Evolutionary conservation across 2,888 invertebrate genomes (phyloP).

Genomic region (Agelastica alni): DNA sequence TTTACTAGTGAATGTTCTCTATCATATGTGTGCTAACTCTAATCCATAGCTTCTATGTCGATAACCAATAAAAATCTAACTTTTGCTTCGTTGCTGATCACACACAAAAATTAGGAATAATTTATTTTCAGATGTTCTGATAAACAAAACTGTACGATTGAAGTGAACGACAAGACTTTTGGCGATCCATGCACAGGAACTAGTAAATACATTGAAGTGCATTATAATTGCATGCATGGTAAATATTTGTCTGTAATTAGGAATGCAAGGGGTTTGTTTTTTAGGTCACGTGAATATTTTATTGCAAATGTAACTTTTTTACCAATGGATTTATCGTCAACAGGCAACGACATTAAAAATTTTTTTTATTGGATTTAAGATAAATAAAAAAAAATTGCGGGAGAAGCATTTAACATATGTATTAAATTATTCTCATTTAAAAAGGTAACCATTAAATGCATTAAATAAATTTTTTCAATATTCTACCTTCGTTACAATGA

Average conservation of each 20-base stretch:
- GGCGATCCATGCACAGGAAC: conserved; percentile 66
- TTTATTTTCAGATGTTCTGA: conserved; percentile 54
- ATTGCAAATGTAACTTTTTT: not conserved
- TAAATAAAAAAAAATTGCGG: too few species aligned
- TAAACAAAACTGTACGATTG: conserved; percentile 48
- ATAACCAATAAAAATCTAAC: conserved; percentile 14
- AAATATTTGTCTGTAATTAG: conserved; percentile 38
- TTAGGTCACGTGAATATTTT: conserved; percentile 1
- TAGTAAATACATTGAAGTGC: conserved; percentile 65
- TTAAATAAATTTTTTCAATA: too few species aligned
- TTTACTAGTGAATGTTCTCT: too few species aligned
- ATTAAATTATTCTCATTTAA: too few species aligned
- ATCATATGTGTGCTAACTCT: too few species aligned
- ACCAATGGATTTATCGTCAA: too few species aligned
- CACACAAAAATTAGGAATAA: conserved; percentile 16
- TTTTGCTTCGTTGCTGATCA: conserved; percentile 7
- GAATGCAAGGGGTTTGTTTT: conserved; percentile 8
- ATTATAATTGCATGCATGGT: conserved; percentile 59
- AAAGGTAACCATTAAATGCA: too few species aligned
- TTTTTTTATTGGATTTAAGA: too few species aligned
- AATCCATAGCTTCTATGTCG: conserved; percentile 25
- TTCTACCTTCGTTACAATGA: too few species aligned
- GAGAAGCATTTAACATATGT: too few species aligned
- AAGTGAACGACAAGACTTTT: conserved; percentile 56
- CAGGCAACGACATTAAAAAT: too few species aligned